Conservation (phyloP, 2,113 vertebrate species). For the Rousettus leschenaultii region DNA sequence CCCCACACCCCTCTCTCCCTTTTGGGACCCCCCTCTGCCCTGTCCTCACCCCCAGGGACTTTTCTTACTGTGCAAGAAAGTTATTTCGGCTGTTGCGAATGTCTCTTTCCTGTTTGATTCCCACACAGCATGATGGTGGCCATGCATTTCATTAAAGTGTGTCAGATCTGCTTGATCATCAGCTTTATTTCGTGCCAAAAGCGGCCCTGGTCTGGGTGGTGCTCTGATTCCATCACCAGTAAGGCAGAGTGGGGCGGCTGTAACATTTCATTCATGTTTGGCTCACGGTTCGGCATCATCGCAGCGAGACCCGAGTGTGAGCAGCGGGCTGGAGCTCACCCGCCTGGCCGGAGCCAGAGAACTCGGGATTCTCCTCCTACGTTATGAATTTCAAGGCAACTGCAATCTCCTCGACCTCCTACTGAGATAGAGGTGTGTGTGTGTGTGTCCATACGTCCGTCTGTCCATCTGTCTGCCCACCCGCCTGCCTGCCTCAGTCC, state of each 20-base stretch:
- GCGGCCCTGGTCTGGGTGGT: background rate
- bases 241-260: background rate
- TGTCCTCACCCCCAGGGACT: background rate
- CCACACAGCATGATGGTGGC: background rate
- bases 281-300: background rate
- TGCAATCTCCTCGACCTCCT: background rate
- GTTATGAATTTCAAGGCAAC: background rate
- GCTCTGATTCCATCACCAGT: background rate
- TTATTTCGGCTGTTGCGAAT: background rate
- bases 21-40: background rate
- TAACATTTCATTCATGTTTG: background rate
- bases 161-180: background rate
- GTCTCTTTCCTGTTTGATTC: background rate
- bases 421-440: background rate
- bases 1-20: background rate
- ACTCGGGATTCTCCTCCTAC: background rate
- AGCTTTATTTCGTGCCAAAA: background rate
- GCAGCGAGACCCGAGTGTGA: background rate
- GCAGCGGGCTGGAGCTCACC: background rate
- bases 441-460: accelerated
- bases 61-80: background rate
- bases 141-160: background rate
- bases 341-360: background rate
- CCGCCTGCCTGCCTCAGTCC: background rate
- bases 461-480: background rate